Conservation (phyloP, 1,140 invertebrate species). For the Druon quercuslanigerum region DNA sequence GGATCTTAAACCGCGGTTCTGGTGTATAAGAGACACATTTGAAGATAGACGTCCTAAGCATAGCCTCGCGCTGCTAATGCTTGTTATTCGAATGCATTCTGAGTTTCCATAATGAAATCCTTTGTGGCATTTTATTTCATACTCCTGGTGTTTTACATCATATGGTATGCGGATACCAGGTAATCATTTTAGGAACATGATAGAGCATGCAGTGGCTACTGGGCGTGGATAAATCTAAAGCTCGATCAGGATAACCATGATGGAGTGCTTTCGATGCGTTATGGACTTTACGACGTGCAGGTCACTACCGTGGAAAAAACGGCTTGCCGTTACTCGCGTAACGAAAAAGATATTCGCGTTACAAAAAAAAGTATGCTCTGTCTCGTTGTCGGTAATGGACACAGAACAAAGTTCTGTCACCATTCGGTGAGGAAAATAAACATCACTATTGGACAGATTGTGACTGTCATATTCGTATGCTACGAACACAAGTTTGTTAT, state of each 20-base stretch:
- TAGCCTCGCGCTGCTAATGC: constrained; percentile 56
- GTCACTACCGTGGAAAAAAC: constrained; percentile 9
- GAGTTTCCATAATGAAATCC: constrained; percentile 69
- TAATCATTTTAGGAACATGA: constrained; percentile 68
- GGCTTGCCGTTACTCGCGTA: constrained; percentile 16
- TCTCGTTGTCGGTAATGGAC: constrained; percentile 26
- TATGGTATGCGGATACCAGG: constrained; percentile 63
- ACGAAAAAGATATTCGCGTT: constrained; percentile 4
- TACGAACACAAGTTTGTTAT: constrained; percentile 11
- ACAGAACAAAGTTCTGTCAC: constrained; percentile 26
- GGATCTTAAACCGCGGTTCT: too few species aligned
- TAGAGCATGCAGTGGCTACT: constrained; percentile 69
- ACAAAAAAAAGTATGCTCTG: not conserved
- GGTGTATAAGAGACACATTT: constrained; percentile 39
- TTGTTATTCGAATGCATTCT: constrained; percentile 63
- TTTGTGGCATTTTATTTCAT: constrained; percentile 69
- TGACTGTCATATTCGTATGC: constrained; percentile 23
- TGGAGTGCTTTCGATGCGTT: constrained; percentile 61
- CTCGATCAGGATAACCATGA: constrained; percentile 64
- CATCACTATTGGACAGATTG: constrained; percentile 30
- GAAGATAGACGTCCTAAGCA: constrained; percentile 30
- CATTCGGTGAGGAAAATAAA: constrained; percentile 29
- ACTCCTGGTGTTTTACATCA: constrained; percentile 62
- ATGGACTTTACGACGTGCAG: constrained; percentile 52
- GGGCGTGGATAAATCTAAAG: constrained; percentile 72